A percentile compares a stretch with the other conserved stretches of the same genome.
phyloP scores from a whole-genome alignment of 2,888 invertebrate species.

The Cryptocephalus moraei region DNA sequence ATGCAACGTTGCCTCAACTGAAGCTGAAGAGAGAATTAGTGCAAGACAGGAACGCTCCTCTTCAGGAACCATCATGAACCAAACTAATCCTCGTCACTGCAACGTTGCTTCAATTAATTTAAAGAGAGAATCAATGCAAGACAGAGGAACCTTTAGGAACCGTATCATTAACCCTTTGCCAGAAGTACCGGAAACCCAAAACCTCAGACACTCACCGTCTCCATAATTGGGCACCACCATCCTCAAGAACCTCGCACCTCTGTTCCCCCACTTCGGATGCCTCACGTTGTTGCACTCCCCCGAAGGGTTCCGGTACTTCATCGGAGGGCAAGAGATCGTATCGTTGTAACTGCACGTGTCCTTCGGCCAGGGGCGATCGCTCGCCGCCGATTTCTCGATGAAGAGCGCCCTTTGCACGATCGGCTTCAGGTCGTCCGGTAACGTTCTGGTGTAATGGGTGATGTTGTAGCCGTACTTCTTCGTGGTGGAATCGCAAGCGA shows the following conservation, averaged over 20 bases:
- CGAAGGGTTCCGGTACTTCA: slow-evolving; percentile 70
- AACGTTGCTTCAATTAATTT: too few relatives aligned
- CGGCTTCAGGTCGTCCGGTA: slow-evolving; percentile 31
- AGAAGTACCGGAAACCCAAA: too few relatives aligned
- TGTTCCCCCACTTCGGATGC: slow-evolving; percentile 72
- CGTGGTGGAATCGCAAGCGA: slow-evolving; percentile 2
- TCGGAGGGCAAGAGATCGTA: slow-evolving; percentile 62
- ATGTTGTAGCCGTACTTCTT: slow-evolving; percentile 22
- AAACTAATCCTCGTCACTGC: too few relatives aligned
- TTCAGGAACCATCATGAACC: too few relatives aligned
- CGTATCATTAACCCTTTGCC: too few relatives aligned
- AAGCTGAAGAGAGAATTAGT: too few relatives aligned
- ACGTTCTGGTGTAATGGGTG: slow-evolving; percentile 28
- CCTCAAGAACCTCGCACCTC: slow-evolving; percentile 68
- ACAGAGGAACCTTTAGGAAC: too few relatives aligned
- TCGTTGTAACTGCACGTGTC: slow-evolving; percentile 36
- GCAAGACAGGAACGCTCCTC: too few relatives aligned
- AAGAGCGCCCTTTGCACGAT: slow-evolving; percentile 29
- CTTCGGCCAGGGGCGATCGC: slow-evolving; percentile 8
- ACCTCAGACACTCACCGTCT: slow-evolving; percentile 55
- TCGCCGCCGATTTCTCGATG: slow-evolving; percentile 21
- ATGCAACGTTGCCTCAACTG: too few relatives aligned
- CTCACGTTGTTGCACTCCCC: slow-evolving; percentile 85
- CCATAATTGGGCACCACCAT: slow-evolving; percentile 62
- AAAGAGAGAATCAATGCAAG: too few relatives aligned